Base-by-base conservation (phyloP, 2,113 vertebrate species). In the Urocitellus parryii region DNA sequence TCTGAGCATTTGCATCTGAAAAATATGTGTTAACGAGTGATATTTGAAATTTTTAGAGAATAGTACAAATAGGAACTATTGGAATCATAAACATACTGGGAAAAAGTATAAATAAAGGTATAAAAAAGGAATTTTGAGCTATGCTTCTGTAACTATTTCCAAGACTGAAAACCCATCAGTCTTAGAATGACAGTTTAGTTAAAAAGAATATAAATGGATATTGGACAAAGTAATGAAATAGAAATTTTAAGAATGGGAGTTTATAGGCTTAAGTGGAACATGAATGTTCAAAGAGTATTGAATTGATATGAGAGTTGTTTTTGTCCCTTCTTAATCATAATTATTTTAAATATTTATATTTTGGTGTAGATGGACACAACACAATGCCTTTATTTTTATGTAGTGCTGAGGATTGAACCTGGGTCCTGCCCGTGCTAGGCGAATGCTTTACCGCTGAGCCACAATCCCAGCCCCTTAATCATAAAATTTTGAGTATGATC, bases 31-130 rank as follows among this genome's bases (percentile, higher is more conserved):
- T 98, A 98, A 99, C 98, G 97, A 98, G 98, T 98, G 98, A 97
- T 97, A 98, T 98, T 98, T 98, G 98, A 99, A 97, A 82, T 98
- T 98, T 98, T 98, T 84, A 81, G 83, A 82, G 97, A 97, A 97
- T 98, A 98, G 98, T 98, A 95, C 97, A 98, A 98, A 98, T 98
- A 97, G 68, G 97, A 94, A 96, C 96, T 98, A 98, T 98, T 97
- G 95, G 98, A 99, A 97, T 82, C 53, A 68, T 77, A 34, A 82
- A 37, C 29, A 70, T 37, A 24, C 5, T 84, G 56, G 29, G 42
- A 65, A 89, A 78, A 22, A 37, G 25, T 48, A 24, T 67, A 68
- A 70, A 24, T 83, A 42, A 56, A 89, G 34, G 42, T 17, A 18
- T 42, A 20, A 63, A 84, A 58, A 24, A 88, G 39, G 25, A 51